phyloP scores from a whole-genome alignment of 35 echinoderm and acorn worm species.

The Hemicentrotus pulcherrimus region DNA sequence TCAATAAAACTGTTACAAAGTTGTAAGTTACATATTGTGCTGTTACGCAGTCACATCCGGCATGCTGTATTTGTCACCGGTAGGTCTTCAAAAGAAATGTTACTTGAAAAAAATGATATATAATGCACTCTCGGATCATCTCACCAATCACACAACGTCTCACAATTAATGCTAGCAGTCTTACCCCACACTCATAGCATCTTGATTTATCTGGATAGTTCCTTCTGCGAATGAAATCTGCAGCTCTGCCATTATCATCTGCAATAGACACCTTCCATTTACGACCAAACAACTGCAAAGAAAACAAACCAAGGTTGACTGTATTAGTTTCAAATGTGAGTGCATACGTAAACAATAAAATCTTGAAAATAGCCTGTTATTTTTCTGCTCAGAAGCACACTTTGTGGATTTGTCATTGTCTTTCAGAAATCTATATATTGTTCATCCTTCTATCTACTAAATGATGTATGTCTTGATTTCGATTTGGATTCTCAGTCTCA shows the following conservation, averaged over 20 bases:
- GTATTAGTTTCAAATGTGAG: not conserved
- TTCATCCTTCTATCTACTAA: no score
- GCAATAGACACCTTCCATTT: slow-evolving; percentile 93
- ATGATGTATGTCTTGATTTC: no score
- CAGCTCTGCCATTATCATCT: slow-evolving; percentile 91
- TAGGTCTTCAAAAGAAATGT: no score
- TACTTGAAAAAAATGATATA: not conserved
- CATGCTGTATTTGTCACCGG: no score
- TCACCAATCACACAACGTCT: not conserved
- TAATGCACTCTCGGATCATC: not conserved
- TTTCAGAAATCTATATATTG: no score
- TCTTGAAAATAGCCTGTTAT: no score
- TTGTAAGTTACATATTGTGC: no score
- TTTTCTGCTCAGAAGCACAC: no score
- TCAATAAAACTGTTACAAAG: no score
- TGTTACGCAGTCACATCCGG: no score
- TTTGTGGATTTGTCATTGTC: no score
- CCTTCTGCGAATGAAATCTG: slow-evolving; percentile 90
- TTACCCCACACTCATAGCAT: slow-evolving; percentile 99
- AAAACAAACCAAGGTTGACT: slow-evolving; percentile 1
- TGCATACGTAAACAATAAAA: not conserved
- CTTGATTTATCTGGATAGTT: slow-evolving; percentile 93
- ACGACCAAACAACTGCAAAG: slow-evolving; percentile 89
- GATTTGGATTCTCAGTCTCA: no score
- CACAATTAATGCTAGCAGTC: slow-evolving; percentile 12